phyloP scores from a whole-genome alignment of 2,888 invertebrate species.

The Bombylius major region DNA sequence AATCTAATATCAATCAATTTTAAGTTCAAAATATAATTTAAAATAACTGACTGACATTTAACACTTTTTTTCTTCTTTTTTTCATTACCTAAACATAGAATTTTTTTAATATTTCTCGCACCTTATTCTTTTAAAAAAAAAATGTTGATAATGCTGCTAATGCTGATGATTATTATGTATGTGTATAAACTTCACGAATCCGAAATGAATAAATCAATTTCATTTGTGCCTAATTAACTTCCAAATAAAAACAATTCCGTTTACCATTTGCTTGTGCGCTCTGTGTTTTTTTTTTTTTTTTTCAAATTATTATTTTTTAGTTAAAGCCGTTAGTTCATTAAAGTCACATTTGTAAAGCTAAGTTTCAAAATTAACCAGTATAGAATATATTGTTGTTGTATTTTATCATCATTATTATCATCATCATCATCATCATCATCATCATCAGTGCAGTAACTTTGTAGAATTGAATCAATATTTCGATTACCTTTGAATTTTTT shows the following conservation, averaged over 20 bases:
- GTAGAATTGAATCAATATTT: background rate
- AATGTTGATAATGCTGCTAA: no score
- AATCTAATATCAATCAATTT: no score
- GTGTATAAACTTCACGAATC: background rate
- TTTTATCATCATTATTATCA: background rate
- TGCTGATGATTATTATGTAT: no score
- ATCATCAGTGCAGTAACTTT: background rate
- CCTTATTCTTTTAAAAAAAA: no score
- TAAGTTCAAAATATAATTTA: no score
- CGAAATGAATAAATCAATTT: background rate
- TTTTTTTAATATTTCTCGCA: no score
- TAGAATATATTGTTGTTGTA: background rate
- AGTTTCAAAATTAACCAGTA: background rate
- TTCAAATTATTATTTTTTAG: no score
- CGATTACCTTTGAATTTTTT: background rate
- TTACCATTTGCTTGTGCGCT: no score
- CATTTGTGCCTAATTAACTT: background rate
- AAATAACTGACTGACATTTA: no score
- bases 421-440: background rate
- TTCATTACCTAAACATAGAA: no score
- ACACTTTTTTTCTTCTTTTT: no score
- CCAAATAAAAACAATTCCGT: background rate
- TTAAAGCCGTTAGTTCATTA: background rate
- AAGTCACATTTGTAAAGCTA: slow-evolving; percentile 5
- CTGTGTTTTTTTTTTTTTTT: no score